Base-by-base conservation (phyloP, 2,113 vertebrate genomes). In the Dipodomys stephensi region DNA sequence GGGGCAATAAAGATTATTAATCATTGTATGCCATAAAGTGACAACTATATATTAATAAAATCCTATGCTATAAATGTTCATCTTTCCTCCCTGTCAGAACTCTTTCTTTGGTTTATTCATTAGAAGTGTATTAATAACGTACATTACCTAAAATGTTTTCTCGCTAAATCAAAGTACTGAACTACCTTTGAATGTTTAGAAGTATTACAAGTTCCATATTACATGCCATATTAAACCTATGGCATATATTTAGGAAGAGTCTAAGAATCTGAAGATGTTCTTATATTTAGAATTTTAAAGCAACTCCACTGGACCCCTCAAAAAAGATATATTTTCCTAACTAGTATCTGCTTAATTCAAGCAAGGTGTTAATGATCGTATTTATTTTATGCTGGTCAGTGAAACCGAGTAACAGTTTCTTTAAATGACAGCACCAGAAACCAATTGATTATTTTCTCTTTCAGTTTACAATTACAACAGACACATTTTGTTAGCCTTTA, bases 231-330 rank as follows among this genome's bases (percentile, higher is more conserved):
- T 87, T 93, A 92, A 90, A 23, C 6, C 32, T 23, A 60, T 71
- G 77, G 11, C 13, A 93, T 77, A 88, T 74, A 76, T 73, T 94
- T 79, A 73, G 57, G 32, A 87, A 91, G n/a, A 73, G 25, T 82
- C 79, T 92, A 95, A 93, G 69, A 83, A 84, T 39, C 25, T 69
- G 30, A 6, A 1, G 2, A 6, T n/a, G 15, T 67, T 92, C 94
- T 83, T 53, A 88, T 76, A 32, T 83, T 91, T 39, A 79, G 12
- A 96, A 86, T 64, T 94, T 97, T 83, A 83, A 90, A 77, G 49
- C 53, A 72, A n/a, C 57, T 62, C 46, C 62, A 46, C 30, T 79
- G 69, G 19, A 39, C 57, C 32, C 79, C 91, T 83, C 91, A 22
- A 89, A 86, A 76, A 18, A 67, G 44, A 84, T 80, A n/a, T 85